Base-by-base conservation (phyloP, 2,888 invertebrate genomes). In the Dastarcus helophoroides region DNA sequence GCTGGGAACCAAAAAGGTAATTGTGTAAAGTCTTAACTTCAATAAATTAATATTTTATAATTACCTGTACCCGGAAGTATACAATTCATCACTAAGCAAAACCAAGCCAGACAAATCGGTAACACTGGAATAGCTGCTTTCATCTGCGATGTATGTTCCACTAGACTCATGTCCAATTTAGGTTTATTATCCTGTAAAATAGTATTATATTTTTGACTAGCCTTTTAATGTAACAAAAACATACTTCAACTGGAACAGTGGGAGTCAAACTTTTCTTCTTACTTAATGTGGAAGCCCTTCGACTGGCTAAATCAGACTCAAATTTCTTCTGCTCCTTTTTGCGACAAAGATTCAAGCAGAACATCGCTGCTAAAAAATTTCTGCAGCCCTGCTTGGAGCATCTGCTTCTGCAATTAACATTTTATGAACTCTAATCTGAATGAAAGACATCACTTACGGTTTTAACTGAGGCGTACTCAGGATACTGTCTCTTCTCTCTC, bases 41-140 rank as follows among this genome's bases (percentile, higher is more conserved):
- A 23, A 23, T 6, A 9, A 23, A 9, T 8, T 8, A 23, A 23
- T 8, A 7, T 10, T 2, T 10, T 26, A 2, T 27, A 51, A 62
- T 57, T 60, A 83, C 86, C 88, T 47, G 76, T 63, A 33, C 88
- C 88, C 1, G 88, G 88, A 28, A 82, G 56, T 37, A 85, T 52
- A 38, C 82, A 69, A 57, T 89, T 89, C 63, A 84, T 78, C 13
- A 89, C 56, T 31, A 90, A 73, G 54, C 91, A 94, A 55, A 88
- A 71, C 73, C 85, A 82, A 4, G 94, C 93, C 29, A 91, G 65
- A 29, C 76, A 77, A 5, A 84, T 64, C 1, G 94, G 93, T 53
- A 95, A 68, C 39, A 89, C 82, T 0, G 95, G 94, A 42, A 95
- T 88, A 15, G 91, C 91, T 13, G 82, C 88, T 44, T 84, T 80